phyloP scores from a whole-genome alignment of 2,888 invertebrate species.

The Drosophila antonietae region DNA sequence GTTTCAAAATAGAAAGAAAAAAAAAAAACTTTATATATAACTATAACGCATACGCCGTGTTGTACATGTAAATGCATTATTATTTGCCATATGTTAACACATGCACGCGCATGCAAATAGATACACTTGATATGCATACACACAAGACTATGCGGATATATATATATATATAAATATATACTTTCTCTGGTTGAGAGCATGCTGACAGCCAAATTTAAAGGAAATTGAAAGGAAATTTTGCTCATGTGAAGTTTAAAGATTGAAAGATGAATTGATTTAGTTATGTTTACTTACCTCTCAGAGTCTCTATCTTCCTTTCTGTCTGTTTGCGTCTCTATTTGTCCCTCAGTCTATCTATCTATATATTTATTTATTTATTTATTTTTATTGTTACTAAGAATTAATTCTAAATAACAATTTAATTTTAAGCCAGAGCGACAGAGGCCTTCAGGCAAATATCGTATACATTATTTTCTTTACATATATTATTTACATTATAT shows the following conservation, averaged over 20 bases:
- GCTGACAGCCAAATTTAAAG: neutral
- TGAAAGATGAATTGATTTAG: neutral
- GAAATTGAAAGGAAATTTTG: neutral
- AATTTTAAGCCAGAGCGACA: no score
- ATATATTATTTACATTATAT: no score
- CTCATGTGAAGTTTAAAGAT: neutral
- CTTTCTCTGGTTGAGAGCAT: neutral
- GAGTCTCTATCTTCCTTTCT: neutral
- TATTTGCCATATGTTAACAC: constrained; percentile 34
- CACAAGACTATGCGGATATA: neutral
- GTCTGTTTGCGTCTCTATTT: neutral
- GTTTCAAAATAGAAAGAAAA: constrained; percentile 12
- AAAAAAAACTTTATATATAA: neutral
- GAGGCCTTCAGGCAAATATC: no score
- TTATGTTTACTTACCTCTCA: neutral
- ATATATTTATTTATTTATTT: no score
- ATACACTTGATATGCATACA: neutral
- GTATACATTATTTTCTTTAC: no score
- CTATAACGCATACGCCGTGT: constrained; percentile 42
- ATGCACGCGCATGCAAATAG: constrained; percentile 15
- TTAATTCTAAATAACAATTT: no score
- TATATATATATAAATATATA: neutral
- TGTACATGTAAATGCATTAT: constrained; percentile 38
- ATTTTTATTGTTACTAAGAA: no score
- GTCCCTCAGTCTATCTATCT: neutral